Evolutionary conservation across 2,113 vertebrate genomes (phyloP), one percentile per base, ranked within the genome.

Genomic region (Bujurquina vittata): DNA sequence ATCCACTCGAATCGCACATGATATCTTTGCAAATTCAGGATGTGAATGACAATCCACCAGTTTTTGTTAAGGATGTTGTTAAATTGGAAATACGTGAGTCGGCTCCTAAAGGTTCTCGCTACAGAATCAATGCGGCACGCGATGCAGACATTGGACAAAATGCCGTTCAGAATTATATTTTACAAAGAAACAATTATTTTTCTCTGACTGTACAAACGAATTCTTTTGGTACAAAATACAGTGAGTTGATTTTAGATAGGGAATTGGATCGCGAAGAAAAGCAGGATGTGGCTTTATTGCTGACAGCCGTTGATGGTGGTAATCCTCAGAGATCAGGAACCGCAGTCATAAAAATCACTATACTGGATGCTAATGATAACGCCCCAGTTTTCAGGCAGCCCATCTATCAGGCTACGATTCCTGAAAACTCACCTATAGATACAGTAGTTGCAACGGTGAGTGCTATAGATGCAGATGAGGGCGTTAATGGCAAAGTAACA

Each of bases 11-110:
- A 72, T 58, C 67, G 15, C 65, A 80, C 40, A 65, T 43, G 90
- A 67, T 93, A 14, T 22, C 22, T 22, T 81, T 96, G 5, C 88
- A 89, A 52, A 85, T 96, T 29, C 84, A 92, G 49, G 96, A 96
- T 79, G 75, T 96, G 58, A 96, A 96, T 88, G 96, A 96, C 56
- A 95, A 96, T 62, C 2, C 87, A 5, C 95, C 95, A 1, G 69
- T 20, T 9, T 96, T 96, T 79, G 4, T 2, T 1, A 92, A 87
- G n/a, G 57, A 52, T 9, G 58, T 4, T 0, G 78, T 93, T 3
- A 74, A 89, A 11, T 22, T 96, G 12, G 91, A 95, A 63, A 94
- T 95, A 4, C 26, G 73, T 20, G 95, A 96, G 73, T 93, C 57
- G 0, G 75, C 94, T 3, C 46, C 33, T 2, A 87, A 89, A 8